Evolutionary conservation across 1,140 invertebrate genomes (phyloP).

Genomic region (Brachionus koreanus): DNA sequence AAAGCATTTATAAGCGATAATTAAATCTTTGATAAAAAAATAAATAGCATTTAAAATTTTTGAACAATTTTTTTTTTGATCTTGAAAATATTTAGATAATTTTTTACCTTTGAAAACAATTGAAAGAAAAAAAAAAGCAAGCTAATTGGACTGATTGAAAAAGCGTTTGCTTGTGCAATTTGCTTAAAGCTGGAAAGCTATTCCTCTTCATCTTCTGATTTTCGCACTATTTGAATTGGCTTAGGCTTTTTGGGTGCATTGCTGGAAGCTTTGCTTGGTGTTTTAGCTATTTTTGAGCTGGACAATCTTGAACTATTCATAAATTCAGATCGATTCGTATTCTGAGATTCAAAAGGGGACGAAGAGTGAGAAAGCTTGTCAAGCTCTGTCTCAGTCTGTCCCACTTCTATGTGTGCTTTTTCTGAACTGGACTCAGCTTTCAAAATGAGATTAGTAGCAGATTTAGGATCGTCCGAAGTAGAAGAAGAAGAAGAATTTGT

Average conservation of each 20-base stretch:
- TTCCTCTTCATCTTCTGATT: slow-evolving; percentile 13
- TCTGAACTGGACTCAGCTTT: not conserved
- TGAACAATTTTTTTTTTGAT: not conserved
- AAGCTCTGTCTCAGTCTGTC: not conserved
- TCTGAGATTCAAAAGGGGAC: not conserved
- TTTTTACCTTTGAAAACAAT: slow-evolving; percentile 11
- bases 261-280: not conserved
- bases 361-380: not conserved
- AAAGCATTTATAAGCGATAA: not conserved
- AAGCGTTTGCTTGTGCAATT: not conserved
- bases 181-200: not conserved
- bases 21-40: not conserved
- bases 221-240: slow-evolving; percentile 17
- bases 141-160: not conserved
- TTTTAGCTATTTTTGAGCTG: not conserved
- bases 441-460: not conserved
- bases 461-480: not conserved
- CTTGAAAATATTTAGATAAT: not conserved
- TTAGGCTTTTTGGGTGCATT: not conserved
- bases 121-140: not conserved
- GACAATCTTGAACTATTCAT: not conserved
- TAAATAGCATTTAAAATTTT: not conserved
- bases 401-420: not conserved
- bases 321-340: not conserved
- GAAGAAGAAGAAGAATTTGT: not conserved